These are phyloP conservation scores for Syngnathus scovelli DNA, from an alignment of 2,113 vertebrate genomes.

Conservation along the genomic window DNA sequence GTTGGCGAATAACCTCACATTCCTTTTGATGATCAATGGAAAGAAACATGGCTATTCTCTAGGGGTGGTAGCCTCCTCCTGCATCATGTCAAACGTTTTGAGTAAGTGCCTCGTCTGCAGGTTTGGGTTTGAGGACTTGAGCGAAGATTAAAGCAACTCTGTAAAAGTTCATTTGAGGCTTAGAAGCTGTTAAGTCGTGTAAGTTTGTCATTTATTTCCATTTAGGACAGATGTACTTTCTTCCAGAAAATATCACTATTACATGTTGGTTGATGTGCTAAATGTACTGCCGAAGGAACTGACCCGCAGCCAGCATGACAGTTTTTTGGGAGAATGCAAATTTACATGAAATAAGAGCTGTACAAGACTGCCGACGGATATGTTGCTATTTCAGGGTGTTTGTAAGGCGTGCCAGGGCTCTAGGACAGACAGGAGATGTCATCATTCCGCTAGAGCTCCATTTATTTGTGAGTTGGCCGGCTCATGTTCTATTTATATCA, in stretches of 20 bases:
- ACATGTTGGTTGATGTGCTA: neutral
- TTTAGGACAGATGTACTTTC: neutral
- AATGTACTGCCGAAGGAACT: neutral
- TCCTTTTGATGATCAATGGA: neutral
- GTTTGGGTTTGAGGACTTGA: neutral
- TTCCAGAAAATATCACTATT: neutral
- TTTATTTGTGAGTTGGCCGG: slow-evolving; percentile 64
- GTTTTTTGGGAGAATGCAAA: slow-evolving; percentile 10
- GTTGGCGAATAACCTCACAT: neutral
- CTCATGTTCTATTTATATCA: slow-evolving; percentile 68
- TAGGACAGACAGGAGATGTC: slow-evolving; percentile 61
- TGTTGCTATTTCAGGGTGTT: slow-evolving; percentile 54
- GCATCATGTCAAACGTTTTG: neutral
- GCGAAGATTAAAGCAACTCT: neutral
- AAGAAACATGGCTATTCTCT: neutral
- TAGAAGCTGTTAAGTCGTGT: neutral
- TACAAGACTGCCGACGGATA: slow-evolving; percentile 20
- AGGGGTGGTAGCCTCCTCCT: neutral
- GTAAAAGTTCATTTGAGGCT: neutral
- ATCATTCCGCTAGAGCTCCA: slow-evolving; percentile 54
- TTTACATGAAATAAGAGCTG: slow-evolving; percentile 26
- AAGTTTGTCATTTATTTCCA: neutral
- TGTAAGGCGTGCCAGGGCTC: slow-evolving; percentile 41
- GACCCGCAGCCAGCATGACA: neutral
- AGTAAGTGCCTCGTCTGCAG: neutral